Conservation (phyloP, 1,140 invertebrate genomes). For the Lamellibrachia luymesi region DNA sequence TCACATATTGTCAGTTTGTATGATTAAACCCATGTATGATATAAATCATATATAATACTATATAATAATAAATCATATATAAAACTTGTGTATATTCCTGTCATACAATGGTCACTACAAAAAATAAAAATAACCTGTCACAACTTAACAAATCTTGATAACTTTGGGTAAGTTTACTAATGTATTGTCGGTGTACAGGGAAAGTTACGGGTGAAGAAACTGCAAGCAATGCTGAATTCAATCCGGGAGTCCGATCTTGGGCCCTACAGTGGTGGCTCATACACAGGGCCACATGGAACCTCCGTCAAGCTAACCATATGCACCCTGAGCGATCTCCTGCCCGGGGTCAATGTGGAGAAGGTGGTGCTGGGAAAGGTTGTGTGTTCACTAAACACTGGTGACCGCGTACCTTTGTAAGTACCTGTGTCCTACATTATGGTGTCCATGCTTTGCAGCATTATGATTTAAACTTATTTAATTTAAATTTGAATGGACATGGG, state of each 20-base stretch:
- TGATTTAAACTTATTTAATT: background rate
- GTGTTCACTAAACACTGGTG: slow-evolving; percentile 72
- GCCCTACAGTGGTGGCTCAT: slow-evolving; percentile 64
- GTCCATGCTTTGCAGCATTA: background rate
- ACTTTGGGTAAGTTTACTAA: no score
- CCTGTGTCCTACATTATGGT: background rate
- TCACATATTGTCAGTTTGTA: no score
- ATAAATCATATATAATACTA: no score
- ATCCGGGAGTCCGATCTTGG: slow-evolving; percentile 58
- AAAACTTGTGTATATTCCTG: no score
- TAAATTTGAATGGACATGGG: no score
- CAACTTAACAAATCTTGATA: no score
- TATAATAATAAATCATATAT: no score
- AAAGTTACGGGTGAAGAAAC: slow-evolving; percentile 68
- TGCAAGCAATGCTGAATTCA: slow-evolving; percentile 38
- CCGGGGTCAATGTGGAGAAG: slow-evolving; percentile 67
- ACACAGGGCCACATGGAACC: slow-evolving; percentile 58
- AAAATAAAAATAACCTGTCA: no score
- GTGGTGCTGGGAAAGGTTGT: slow-evolving; percentile 78
- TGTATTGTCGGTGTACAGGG: slow-evolving; percentile 51
- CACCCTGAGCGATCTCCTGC: slow-evolving; percentile 59
- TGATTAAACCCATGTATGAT: no score
- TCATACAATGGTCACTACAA: no score
- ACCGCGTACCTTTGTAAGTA: slow-evolving; percentile 76
- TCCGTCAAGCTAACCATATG: slow-evolving; percentile 61